A percentile compares a stretch with the other conserved stretches of the same genome.
Evolutionary conservation across 2,888 invertebrate species (phyloP).

Genomic region (Drosophila melanosoma): DNA sequence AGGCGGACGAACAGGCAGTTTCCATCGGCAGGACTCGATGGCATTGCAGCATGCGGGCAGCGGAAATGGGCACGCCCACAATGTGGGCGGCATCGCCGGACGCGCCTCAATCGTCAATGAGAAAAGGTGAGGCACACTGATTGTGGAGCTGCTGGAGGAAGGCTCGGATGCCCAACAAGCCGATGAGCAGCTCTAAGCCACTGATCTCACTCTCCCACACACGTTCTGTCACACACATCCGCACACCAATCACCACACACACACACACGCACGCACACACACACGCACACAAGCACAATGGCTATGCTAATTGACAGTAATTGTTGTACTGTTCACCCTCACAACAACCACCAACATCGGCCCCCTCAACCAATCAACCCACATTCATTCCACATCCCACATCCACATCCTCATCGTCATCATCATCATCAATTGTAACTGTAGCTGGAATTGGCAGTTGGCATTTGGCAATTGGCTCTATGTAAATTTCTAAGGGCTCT

Average conservation of each 20-base stretch:
- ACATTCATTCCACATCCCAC: background rate
- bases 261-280: constrained; percentile 13
- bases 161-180: constrained; percentile 64
- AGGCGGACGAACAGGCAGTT: constrained; percentile 55
- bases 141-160: constrained; percentile 78
- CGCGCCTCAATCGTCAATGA: constrained; percentile 81
- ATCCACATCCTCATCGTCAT: background rate
- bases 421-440: background rate
- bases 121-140: constrained; percentile 84
- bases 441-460: constrained; percentile 20
- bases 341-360: background rate
- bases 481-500: constrained; percentile 27
- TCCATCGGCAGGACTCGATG: constrained; percentile 79
- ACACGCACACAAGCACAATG: constrained; percentile 15
- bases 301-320: constrained; percentile 49
- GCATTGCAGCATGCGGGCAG: constrained; percentile 74
- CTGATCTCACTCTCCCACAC: constrained; percentile 56
- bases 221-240: constrained; percentile 25
- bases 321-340: constrained; percentile 29
- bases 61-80: constrained; percentile 41
- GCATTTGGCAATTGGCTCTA: constrained; percentile 3
- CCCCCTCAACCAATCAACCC: background rate
- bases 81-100: constrained; percentile 57
- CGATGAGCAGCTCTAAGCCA: constrained; percentile 72
- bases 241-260: constrained; percentile 12